Conservation (phyloP, 2,113 vertebrate species). For the Platysternon megacephalum region DNA sequence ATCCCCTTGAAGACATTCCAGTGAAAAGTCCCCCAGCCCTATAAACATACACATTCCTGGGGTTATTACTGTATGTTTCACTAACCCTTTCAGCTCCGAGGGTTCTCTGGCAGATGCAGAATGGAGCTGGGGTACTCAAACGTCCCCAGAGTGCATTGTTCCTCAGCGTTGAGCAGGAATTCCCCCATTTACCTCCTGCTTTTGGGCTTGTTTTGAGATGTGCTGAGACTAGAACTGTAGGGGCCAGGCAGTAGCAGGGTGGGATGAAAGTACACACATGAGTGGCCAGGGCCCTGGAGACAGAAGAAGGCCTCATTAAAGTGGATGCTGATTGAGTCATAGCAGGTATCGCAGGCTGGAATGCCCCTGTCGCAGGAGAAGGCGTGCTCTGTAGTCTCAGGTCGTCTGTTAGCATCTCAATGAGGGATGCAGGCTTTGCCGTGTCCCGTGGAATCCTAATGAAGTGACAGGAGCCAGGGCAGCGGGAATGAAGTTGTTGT, state of each 20-base stretch:
- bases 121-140: conserved; percentile 5
- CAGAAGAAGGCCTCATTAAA: conserved; percentile 18
- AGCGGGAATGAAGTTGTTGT: background rate
- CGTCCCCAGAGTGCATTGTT: background rate
- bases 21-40: background rate
- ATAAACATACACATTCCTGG: background rate
- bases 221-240: background rate
- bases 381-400: background rate
- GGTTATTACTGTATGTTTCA: conserved; percentile 1
- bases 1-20: background rate
- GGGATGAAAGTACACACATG: conserved; percentile 24
- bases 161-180: background rate
- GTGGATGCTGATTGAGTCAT: conserved; percentile 11
- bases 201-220: conserved; percentile 35
- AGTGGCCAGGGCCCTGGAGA: background rate
- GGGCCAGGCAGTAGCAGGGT: background rate
- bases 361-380: background rate
- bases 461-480: conserved; percentile 17
- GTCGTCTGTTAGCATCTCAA: conserved; percentile 50
- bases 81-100: conserved; percentile 1
- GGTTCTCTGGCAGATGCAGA: background rate
- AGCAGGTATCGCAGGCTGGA: background rate
- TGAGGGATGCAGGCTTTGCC: conserved; percentile 45
- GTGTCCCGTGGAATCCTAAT: conserved; percentile 44
- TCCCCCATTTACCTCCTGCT: conserved; percentile 15